Base-by-base conservation (phyloP, 2,797 vertebrate genomes). In the Fistularia commersonii region DNA sequence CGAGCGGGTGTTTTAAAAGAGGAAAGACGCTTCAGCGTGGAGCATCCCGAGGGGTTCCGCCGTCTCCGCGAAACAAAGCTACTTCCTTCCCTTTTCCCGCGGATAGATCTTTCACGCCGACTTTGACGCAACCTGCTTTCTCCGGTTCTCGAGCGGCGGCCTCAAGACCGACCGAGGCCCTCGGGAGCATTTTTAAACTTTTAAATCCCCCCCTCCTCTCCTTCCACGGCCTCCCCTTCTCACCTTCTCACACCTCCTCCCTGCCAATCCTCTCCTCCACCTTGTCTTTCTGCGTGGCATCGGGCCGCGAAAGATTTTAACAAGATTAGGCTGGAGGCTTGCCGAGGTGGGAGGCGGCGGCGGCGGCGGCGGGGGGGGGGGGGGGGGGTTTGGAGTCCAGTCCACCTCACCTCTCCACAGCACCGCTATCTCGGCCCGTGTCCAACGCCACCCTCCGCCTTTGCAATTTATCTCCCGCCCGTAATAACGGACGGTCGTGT, bases 231-330 rank as follows among this genome's bases (percentile, higher is more conserved):
- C 46, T 5, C 42, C 39, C 45, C 61, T 43, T 58, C 45, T 55
- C 56, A 12, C 33, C 37, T 32, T 43, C 55, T 37, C 46, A 45
- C 13, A 14, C 48, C 53, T 65, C 63, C 45, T 61, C 47, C 51
- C 8, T 36, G 45, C 54, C 58, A 15, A 66, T 63, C 49, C 46
- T 53, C 50, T 46, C 48, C 56, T 60, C 40, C 61, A 15, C 49
- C 54, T 61, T 37, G 39, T 32, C 46, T 34, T 38, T 47, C 15
- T 72, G 61, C 65, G 73, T 64, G 83, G 66, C 69, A 76, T 79
- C 75, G 74, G 66, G 40, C 71, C 48, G 61, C 58, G 69, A 73
- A 58, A 67, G 72, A 74, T 78, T 82, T 85, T 77, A 84, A 84
- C 69, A 48, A 84, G 80, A 82, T 85, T 80, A 83, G 37, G 51